Evolutionary conservation across 2,113 vertebrate species (phyloP), one percentile per base, ranked within the genome.

Genomic region (Albula goreensis): DNA sequence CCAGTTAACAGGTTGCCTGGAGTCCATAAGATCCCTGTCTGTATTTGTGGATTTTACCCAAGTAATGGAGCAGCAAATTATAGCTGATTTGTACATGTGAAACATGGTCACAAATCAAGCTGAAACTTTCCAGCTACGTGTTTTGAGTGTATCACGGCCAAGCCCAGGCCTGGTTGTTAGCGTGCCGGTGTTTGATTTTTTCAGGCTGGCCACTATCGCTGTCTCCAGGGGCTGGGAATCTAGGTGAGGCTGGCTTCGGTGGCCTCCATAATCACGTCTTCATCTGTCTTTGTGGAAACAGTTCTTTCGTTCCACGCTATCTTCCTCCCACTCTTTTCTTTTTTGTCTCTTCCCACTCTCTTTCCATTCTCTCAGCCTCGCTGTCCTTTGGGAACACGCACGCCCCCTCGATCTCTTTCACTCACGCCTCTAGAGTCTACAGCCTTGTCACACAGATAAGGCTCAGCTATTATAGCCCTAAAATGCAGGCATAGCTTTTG

Each of bases 321-420:
- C 50, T 81, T 15, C 80, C 80, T 81, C 49, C 80, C 80, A 53
- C 80, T 81, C 80, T 22, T 80, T 53, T 15, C 17, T 60, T 80
- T 22, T 80, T 10, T 51, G 50, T 81, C 50, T 81, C 80, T n/a
- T 53, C 80, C 48, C 10, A 81, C 80, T 81, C 77, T 78, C 22
- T 81, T 52, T 52, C 15, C 7, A 52, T n/a, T n/a, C 50, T 52
- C 80, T 81, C 31, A n/a, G 15, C 19, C 50, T 52, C 50, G 9
- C 77, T 78, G 53, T 12, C 12, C 53, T 56, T 6, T 56, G 53
- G 31, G 31, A 41, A 41, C 31, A 41, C 31, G 31, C 0, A 22
- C 22, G 22, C 70, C 9, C 4, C 70, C 70, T 74, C 70, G 19
- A 31, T 74, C 70, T 10, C 22, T 52, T 52, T 53, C 80, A 52